These are phyloP conservation scores for Schizopygopsis pylzovi DNA, from an alignment of 2,797 vertebrate species.

Conservation along the genomic window DNA sequence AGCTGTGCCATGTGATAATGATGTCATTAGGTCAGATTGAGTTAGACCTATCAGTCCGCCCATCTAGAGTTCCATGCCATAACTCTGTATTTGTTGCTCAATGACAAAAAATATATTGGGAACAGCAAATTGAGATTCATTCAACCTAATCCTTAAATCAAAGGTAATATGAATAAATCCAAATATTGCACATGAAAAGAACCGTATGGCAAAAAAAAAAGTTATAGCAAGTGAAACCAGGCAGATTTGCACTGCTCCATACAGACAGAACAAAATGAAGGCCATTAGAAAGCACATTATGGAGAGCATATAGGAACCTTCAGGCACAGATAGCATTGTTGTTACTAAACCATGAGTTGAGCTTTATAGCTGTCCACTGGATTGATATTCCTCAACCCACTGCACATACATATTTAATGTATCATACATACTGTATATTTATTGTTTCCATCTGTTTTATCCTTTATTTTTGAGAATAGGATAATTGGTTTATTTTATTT, in stretches of 20 bases:
- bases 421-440: not conserved
- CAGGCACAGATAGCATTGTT: not conserved
- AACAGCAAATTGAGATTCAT: not conserved
- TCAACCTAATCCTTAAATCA: slow-evolving; percentile 3
- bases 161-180: slow-evolving; percentile 3
- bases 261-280: not conserved
- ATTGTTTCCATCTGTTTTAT: not conserved
- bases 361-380: not conserved
- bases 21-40: too few species aligned
- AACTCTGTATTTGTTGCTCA: not conserved
- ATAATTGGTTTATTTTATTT: not conserved
- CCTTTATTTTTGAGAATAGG: not conserved
- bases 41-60: too few species aligned
- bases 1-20: too few species aligned
- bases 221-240: not conserved
- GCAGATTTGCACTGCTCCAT: not conserved
- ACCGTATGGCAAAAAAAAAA: not conserved
- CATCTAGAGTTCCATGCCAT: too few species aligned
- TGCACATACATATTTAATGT: too few species aligned
- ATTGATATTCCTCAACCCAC: not conserved
- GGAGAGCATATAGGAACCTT: slow-evolving; percentile 11
- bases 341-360: not conserved
- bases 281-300: not conserved
- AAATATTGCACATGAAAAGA: not conserved
- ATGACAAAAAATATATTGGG: not conserved